A percentile compares a stretch with the other conserved stretches of the same genome.
phyloP scores from a whole-genome alignment of 2,888 invertebrate genomes.

The Cataglyphis rosenhaueri region DNA sequence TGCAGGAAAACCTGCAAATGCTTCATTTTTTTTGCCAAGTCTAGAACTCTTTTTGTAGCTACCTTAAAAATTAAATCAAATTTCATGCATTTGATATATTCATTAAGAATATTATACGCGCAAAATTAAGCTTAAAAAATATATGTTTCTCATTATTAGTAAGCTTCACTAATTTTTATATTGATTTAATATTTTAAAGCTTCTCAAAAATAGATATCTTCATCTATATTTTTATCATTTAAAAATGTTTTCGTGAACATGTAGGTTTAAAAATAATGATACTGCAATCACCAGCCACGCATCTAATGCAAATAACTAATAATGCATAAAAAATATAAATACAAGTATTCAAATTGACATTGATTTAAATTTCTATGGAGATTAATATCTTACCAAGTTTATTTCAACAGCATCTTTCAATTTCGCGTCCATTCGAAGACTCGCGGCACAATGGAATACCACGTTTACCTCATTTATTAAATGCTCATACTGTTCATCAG shows the following conservation, averaged over 20 bases:
- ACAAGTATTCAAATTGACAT: background rate
- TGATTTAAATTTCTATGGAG: background rate
- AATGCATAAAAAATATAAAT: background rate
- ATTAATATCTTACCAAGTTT: conserved; percentile 89
- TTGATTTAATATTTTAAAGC: background rate
- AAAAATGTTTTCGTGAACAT: background rate
- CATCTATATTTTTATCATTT: background rate
- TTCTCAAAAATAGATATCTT: background rate
- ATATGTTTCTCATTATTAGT: background rate
- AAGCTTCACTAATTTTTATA: background rate
- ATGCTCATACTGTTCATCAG: conserved; percentile 87
- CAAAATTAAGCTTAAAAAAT: background rate
- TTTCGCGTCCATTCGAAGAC: conserved; percentile 95
- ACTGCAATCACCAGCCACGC: background rate
- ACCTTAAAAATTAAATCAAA: conserved; percentile 80
- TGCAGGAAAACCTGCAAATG: conserved; percentile 93
- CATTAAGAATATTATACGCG: background rate
- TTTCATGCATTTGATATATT: background rate
- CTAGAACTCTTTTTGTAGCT: conserved; percentile 93
- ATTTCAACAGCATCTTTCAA: conserved; percentile 95
- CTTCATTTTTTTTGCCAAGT: conserved; percentile 92
- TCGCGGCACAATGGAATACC: conserved; percentile 97
- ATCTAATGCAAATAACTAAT: background rate
- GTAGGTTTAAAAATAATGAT: background rate
- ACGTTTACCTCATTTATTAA: conserved; percentile 91